These are phyloP conservation scores for Zaprionus ghesquierei DNA, from an alignment of 1,140 invertebrate genomes.

Conservation along the genomic window DNA sequence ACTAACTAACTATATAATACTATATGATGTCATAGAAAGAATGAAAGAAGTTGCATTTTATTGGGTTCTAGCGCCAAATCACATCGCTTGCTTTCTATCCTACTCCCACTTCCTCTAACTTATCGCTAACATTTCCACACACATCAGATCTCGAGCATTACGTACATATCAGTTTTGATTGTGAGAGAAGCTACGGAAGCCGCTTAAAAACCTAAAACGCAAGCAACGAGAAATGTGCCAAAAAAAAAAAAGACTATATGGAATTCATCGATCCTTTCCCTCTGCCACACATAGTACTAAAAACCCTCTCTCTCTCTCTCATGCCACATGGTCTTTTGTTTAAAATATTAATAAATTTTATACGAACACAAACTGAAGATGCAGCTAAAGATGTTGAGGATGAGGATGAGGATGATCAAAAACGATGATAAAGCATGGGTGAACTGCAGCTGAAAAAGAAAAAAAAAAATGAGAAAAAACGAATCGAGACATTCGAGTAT, in stretches of 20 bases:
- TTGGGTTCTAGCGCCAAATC: background rate
- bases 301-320: background rate
- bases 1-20: background rate
- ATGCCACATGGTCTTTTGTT: background rate
- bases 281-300: constrained; percentile 3
- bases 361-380: constrained; percentile 8
- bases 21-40: background rate
- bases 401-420: background rate
- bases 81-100: constrained; percentile 1
- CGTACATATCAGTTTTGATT: constrained; percentile 51
- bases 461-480: no score
- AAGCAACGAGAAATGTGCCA: constrained; percentile 47
- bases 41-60: background rate
- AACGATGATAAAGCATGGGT: background rate
- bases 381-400: background rate
- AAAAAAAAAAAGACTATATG: constrained; percentile 44
- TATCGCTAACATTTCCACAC: constrained; percentile 5
- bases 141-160: constrained; percentile 29
- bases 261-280: constrained; percentile 39
- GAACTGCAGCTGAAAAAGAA: constrained; percentile 15
- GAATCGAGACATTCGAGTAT: constrained; percentile 19
- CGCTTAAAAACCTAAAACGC: background rate
- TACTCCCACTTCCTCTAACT: background rate
- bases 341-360: constrained; percentile 1
- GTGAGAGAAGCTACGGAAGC: constrained; percentile 10